phyloP scores from a whole-genome alignment of 2,113 vertebrate species.

The Saimiri boliviensis region DNA sequence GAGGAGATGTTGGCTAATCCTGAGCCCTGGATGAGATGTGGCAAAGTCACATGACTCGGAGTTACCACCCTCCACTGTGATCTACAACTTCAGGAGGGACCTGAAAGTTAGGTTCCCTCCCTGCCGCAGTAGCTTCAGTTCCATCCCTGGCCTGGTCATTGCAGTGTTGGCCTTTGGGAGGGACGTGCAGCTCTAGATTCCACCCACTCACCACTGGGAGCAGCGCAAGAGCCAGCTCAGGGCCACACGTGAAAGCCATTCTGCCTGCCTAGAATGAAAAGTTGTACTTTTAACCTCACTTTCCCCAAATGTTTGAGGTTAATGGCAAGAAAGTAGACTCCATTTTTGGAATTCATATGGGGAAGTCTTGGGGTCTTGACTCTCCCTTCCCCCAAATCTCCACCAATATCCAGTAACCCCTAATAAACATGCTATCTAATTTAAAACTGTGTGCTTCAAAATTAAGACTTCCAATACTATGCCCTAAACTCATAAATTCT shows the following conservation, averaged over 20 bases:
- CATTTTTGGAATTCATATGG: not conserved
- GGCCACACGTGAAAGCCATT: not conserved
- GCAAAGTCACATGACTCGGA: not conserved
- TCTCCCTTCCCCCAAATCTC: not conserved
- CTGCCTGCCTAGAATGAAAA: not conserved
- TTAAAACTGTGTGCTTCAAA: not conserved
- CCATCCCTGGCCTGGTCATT: not conserved
- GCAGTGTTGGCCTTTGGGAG: not conserved
- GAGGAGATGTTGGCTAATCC: not conserved
- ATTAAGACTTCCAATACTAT: rapidly evolving
- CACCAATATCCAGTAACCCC: not conserved
- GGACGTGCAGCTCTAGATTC: not conserved
- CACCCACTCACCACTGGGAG: not conserved
- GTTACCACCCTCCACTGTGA: not conserved
- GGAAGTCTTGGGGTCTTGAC: not conserved
- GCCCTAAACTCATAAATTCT: not conserved
- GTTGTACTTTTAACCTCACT: not conserved
- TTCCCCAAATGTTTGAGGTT: not conserved
- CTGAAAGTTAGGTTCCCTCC: not conserved
- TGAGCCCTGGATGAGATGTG: not conserved
- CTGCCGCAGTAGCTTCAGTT: not conserved
- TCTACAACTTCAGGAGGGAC: not conserved
- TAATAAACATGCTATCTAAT: not conserved
- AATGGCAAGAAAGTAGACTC: not conserved
- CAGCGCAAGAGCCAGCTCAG: not conserved